phyloP scores from a whole-genome alignment of 2,797 vertebrate genomes.

The Hemibagrus guttatus region DNA sequence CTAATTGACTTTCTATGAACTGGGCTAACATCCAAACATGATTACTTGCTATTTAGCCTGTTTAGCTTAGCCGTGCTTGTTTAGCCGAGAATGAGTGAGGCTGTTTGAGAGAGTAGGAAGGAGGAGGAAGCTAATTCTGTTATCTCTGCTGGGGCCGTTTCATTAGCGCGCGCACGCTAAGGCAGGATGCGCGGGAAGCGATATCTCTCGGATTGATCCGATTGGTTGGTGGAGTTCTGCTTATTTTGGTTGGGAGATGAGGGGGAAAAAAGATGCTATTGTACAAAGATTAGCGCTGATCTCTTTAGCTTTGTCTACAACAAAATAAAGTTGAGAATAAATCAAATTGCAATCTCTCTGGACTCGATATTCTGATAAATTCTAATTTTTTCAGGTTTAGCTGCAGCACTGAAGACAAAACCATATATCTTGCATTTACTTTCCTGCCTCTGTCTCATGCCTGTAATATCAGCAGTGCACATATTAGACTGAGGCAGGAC shows the following conservation, averaged over 20 bases:
- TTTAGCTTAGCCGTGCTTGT: conserved; percentile 57
- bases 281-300: background rate
- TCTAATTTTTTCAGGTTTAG: background rate
- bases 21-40: conserved; percentile 55
- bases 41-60: conserved; percentile 60
- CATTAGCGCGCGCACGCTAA: conserved; percentile 46
- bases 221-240: background rate
- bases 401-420: background rate
- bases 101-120: conserved; percentile 20
- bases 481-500: conserved; percentile 66
- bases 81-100: conserved; percentile 36
- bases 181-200: background rate
- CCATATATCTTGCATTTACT: conserved; percentile 40
- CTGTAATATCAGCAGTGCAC: conserved; percentile 49
- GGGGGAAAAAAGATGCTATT: background rate
- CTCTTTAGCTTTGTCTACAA: background rate
- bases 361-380: background rate
- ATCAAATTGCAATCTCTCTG: background rate
- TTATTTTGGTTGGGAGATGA: background rate
- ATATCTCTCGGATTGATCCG: background rate
- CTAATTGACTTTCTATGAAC: conserved; percentile 64
- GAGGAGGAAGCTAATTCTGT: conserved; percentile 49
- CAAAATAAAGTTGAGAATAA: background rate
- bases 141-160: conserved; percentile 49
- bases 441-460: conserved; percentile 65